Conservation (phyloP, 2,888 invertebrate genomes). For the Caradrina clavipalpis region DNA sequence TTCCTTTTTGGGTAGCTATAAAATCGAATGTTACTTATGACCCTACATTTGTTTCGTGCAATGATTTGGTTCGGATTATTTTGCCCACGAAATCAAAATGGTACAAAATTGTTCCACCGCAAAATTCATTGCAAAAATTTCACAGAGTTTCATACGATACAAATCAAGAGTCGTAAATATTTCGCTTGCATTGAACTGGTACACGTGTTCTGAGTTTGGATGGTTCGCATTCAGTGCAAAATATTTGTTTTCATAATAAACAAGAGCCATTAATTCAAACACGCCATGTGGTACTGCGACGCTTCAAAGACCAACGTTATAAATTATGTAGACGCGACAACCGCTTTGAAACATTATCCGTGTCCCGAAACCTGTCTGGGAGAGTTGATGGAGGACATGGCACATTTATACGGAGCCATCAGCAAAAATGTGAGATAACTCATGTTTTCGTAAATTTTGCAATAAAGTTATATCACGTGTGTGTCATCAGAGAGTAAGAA, state of each 20-base stretch:
- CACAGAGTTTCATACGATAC: slow-evolving; percentile 8
- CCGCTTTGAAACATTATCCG: slow-evolving; percentile 59
- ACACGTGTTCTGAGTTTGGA: slow-evolving; percentile 38
- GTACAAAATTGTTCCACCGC: slow-evolving; percentile 10
- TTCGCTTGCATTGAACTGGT: slow-evolving; percentile 27
- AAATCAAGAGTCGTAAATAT: slow-evolving; percentile 31
- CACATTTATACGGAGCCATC: slow-evolving; percentile 8
- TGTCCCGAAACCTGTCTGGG: slow-evolving; percentile 42
- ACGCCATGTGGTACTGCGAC: slow-evolving; percentile 57
- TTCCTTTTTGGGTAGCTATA: slow-evolving; percentile 43
- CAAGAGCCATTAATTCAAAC: slow-evolving; percentile 60
- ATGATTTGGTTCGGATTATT: slow-evolving; percentile 14
- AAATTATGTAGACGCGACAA: slow-evolving; percentile 55
- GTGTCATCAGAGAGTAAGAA: not conserved
- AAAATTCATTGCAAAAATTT: slow-evolving; percentile 13
- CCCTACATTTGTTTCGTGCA: slow-evolving; percentile 34
- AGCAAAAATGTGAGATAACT: slow-evolving; percentile 12
- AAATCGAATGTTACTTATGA: slow-evolving; percentile 35
- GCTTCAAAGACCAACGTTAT: slow-evolving; percentile 58
- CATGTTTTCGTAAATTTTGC: slow-evolving; percentile 3
- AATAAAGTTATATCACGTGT: slow-evolving; percentile 2
- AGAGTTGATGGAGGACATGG: slow-evolving; percentile 37
- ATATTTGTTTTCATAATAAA: slow-evolving; percentile 63
- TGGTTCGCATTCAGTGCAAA: slow-evolving; percentile 37
- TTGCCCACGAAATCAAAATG: not conserved